Base-by-base conservation (phyloP, 2,113 vertebrate species). In the Nanorana parkeri region DNA sequence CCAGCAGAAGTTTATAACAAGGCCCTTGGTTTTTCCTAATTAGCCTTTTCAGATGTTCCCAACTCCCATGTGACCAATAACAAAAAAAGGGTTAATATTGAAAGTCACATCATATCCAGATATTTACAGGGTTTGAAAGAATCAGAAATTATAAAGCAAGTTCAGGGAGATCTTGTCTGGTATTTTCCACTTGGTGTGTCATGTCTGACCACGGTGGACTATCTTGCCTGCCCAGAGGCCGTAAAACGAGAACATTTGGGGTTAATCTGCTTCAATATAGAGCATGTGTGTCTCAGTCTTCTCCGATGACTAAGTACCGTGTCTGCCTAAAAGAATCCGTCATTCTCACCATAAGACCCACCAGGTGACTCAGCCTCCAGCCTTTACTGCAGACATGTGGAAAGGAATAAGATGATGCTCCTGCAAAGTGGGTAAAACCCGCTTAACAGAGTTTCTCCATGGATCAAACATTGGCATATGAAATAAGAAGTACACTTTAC, bases 171-270 rank as follows among this genome's bases (percentile, higher is more conserved):
- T 47, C 20, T 56, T 41, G 24, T 24, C 28, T 67, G 8, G 71
- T 1, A 13, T 2, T 0, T 5, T 63, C 68, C 1, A 29, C 0
- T 69, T 56, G 20, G 0, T 0, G 21, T 21, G 56, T 41, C 17
- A 8, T 0, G 0, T 3, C 47, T 26, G 47, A 69, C 63, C 32
- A 20, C 23, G 23, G 16, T 3, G 29, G 17, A 6, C 64, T 51
- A 36, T 26, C 66, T 51, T 36, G 0, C 0, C 21, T 77, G 71
- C 64, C 1, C 71, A 54, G 10, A 11, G n/a, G n/a, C 4, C 55
- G 5, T 58, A 19, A 56, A 5, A 65, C 55, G 10, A 65, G 29
- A 67, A 78, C 76, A 66, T 51, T 63, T 51, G 17, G 23, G 24
- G 32, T 74, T 41, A 58, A 28, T 55, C 20, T 28, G 32, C 20